Conservation (phyloP, 2,888 invertebrate genomes). For the Drosophila tanythrix region DNA sequence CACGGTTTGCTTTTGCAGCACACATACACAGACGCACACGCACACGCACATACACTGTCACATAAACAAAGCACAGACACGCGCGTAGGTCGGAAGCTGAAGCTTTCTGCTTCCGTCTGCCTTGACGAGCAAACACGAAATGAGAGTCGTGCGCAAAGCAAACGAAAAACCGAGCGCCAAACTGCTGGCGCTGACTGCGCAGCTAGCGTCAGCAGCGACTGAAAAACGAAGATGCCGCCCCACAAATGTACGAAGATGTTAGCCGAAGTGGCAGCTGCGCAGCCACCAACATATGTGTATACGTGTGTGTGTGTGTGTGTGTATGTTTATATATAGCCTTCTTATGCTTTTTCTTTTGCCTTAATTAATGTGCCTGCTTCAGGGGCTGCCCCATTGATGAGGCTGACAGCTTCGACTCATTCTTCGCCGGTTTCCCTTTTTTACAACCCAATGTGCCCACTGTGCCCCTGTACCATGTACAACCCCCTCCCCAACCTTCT, state of each 20-base stretch:
- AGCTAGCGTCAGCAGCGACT: slow-evolving; percentile 33
- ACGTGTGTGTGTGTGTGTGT: slow-evolving; percentile 18
- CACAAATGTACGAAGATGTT: slow-evolving; percentile 58
- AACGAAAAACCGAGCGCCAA: slow-evolving; percentile 69
- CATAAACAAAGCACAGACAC: slow-evolving; percentile 25
- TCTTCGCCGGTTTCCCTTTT: slow-evolving; percentile 11
- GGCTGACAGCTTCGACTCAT: slow-evolving; percentile 43
- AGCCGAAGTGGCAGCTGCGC: slow-evolving; percentile 56
- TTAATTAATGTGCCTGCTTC: slow-evolving; percentile 73
- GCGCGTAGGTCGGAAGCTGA: slow-evolving; percentile 61
- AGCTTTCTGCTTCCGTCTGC: slow-evolving; percentile 72
- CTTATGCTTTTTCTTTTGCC: slow-evolving; percentile 53
- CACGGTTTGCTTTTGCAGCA: slow-evolving; percentile 31
- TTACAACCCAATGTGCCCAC: slow-evolving; percentile 7
- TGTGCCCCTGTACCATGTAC: slow-evolving; percentile 2
- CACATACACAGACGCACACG: slow-evolving; percentile 11
- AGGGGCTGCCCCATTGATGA: slow-evolving; percentile 75
- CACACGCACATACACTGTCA: not conserved
- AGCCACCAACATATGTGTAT: slow-evolving; percentile 20
- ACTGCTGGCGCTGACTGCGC: slow-evolving; percentile 44
- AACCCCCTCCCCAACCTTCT: not conserved
- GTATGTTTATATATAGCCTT: slow-evolving; percentile 55
- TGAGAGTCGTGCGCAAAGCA: slow-evolving; percentile 78
- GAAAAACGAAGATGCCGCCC: slow-evolving; percentile 35
- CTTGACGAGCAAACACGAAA: slow-evolving; percentile 80